Evolutionary conservation across 2,888 invertebrate genomes (phyloP).

Genomic region (Thysanoteuthis rhombus): DNA sequence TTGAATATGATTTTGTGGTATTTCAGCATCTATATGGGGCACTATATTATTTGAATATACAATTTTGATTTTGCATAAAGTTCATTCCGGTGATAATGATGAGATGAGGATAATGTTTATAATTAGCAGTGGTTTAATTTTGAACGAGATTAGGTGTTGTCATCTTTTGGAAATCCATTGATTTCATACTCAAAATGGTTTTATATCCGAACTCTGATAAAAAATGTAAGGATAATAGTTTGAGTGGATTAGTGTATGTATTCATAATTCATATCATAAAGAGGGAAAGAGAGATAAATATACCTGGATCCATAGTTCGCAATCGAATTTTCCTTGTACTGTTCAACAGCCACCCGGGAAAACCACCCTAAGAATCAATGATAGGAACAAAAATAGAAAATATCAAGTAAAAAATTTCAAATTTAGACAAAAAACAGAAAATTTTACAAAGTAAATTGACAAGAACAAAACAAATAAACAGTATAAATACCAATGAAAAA

Average conservation of each 20-base stretch:
- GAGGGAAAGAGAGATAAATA: conserved; percentile 28
- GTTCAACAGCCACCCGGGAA: conserved; percentile 67
- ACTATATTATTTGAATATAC: not conserved
- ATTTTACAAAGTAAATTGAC: not conserved
- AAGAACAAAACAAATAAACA: not conserved
- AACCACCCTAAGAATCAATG: conserved; percentile 61
- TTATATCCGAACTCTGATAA: not conserved
- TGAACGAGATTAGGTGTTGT: not conserved
- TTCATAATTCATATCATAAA: not conserved
- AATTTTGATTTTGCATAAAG: no score
- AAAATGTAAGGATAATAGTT: conserved; percentile 35
- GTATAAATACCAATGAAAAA: not conserved
- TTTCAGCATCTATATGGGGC: no score
- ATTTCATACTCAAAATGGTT: not conserved
- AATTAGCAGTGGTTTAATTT: no score
- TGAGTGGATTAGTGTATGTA: conserved; percentile 43
- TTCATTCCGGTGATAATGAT: no score
- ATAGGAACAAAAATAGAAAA: not conserved
- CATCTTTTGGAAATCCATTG: not conserved
- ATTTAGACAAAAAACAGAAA: no score
- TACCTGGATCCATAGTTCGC: conserved; percentile 65
- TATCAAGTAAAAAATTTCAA: no score
- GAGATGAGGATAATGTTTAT: no score
- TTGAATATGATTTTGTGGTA: not conserved
- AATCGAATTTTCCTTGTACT: conserved; percentile 58